A percentile compares a stretch with the other conserved stretches of the same genome.
These are phyloP conservation scores for Podilymbus podiceps DNA, from an alignment of 2,113 vertebrate genomes.

Conservation along the genomic window DNA sequence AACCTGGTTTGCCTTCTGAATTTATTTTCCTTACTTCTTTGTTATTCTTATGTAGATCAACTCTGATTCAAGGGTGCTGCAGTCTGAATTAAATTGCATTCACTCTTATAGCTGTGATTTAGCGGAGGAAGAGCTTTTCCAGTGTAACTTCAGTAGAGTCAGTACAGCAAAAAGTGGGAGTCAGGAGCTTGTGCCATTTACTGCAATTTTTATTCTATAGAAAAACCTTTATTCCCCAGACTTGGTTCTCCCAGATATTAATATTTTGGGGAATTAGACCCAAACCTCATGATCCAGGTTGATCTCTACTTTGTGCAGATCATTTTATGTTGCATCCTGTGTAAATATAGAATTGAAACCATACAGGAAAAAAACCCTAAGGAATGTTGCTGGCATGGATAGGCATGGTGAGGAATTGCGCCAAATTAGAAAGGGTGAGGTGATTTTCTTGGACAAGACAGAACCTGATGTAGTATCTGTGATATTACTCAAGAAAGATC, in stretches of 20 bases:
- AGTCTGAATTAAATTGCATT: not conserved
- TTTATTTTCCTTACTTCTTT: not conserved
- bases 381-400: not conserved
- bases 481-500: not conserved
- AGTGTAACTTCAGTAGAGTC: not conserved
- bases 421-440: not conserved
- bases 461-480: not conserved
- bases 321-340: not conserved
- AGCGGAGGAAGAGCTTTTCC: not conserved
- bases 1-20: not conserved
- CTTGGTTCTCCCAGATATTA: not conserved
- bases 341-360: not conserved
- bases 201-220: not conserved
- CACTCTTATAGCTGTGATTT: not conserved
- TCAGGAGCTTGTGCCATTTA: not conserved
- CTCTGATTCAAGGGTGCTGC: not conserved
- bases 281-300: not conserved
- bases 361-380: not conserved
- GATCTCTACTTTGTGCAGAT: not conserved
- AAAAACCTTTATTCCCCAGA: not conserved
- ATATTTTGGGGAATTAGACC: not conserved
- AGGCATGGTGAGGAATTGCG: not conserved
- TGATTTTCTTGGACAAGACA: constrained; percentile 16
- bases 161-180: not conserved
- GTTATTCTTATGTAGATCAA: not conserved